phyloP scores from a whole-genome alignment of 2,888 invertebrate species.

The Leucozona laternaria region DNA sequence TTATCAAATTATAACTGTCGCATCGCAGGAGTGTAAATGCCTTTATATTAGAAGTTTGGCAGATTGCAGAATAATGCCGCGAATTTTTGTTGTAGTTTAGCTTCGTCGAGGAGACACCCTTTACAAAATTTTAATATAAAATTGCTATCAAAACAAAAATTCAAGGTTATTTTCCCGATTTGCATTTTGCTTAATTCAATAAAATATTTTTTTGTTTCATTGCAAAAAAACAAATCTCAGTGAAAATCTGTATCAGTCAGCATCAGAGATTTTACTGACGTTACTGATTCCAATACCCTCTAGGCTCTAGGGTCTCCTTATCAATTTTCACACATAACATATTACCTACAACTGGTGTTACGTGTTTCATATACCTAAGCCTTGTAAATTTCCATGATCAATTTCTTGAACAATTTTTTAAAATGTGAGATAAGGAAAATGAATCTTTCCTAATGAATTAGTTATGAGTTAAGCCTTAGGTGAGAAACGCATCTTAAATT shows the following conservation, averaged over 20 bases:
- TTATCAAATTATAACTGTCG: too few species aligned
- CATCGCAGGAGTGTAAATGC: too few species aligned
- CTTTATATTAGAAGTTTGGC: too few species aligned
- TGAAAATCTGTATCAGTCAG: background rate
- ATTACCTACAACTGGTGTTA: background rate
- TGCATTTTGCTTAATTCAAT: background rate
- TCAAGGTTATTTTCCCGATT: background rate
- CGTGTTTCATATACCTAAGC: background rate
- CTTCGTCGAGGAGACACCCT: too few species aligned
- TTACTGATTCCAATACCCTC: background rate
- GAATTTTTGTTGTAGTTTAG: too few species aligned
- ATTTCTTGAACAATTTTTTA: background rate
- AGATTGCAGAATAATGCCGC: too few species aligned
- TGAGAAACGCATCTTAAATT: background rate
- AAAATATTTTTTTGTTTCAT: background rate
- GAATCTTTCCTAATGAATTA: background rate
- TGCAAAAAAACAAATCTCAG: background rate
- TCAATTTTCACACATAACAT: background rate
- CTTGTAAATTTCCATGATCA: slow-evolving; percentile 37
- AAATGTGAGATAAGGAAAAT: background rate
- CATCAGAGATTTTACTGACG: background rate
- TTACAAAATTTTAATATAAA: too few species aligned
- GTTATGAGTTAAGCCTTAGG: background rate
- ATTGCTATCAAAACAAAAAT: too few species aligned
- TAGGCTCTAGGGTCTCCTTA: background rate